Conservation (phyloP, 1,140 invertebrate genomes). For the Diabrotica virgifera region DNA sequence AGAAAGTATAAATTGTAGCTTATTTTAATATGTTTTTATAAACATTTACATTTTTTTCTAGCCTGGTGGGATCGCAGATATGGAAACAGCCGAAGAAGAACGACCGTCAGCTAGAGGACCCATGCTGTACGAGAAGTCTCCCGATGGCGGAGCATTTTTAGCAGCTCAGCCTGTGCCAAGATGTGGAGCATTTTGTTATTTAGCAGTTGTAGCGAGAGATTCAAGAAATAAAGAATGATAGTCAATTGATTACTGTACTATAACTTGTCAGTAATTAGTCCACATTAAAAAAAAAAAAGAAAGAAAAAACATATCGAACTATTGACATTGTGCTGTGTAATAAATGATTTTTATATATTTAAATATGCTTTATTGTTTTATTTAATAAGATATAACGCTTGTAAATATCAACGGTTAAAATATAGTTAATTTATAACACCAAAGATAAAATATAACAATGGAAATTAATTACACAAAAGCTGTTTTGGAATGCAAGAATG, state of each 20-base stretch:
- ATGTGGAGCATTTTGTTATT: slow-evolving; percentile 54
- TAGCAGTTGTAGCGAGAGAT: slow-evolving; percentile 49
- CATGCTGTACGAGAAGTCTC: slow-evolving; percentile 50
- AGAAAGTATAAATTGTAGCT: not conserved
- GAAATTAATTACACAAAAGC: no score
- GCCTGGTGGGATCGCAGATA: slow-evolving; percentile 38
- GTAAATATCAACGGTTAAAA: no score
- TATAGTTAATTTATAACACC: no score
- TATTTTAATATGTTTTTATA: not conserved
- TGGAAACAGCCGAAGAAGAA: slow-evolving; percentile 33
- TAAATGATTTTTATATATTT: no score
- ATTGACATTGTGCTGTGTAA: no score
- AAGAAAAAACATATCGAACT: no score
- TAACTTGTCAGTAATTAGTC: no score
- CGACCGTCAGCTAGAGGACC: slow-evolving; percentile 37
- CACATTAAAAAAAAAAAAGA: no score
- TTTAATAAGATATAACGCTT: no score
- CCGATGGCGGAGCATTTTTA: slow-evolving; percentile 54
- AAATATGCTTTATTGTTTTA: no score
- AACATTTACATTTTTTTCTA: slow-evolving; percentile 20
- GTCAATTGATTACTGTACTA: not conserved
- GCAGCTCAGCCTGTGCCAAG: slow-evolving; percentile 52
- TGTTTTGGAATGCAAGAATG: no score
- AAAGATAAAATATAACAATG: no score
- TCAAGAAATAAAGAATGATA: slow-evolving; percentile 27